Conservation (phyloP, 2,113 vertebrate genomes). For the Oophaga pumilio region DNA sequence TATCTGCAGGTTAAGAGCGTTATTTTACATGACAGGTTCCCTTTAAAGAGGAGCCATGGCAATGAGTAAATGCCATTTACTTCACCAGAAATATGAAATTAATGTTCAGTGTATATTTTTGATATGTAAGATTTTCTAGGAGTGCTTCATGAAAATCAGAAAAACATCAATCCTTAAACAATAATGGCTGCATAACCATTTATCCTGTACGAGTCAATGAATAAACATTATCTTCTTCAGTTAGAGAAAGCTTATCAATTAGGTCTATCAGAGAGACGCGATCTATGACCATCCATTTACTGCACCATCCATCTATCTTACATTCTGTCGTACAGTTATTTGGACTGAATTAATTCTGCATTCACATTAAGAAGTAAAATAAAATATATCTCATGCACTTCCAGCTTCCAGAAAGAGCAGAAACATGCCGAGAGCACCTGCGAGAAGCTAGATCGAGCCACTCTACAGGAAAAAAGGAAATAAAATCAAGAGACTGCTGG, state of each 20-base stretch:
- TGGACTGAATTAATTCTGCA: background rate
- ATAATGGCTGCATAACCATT: background rate
- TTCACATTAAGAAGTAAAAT: background rate
- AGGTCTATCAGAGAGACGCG: background rate
- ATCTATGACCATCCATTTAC: background rate
- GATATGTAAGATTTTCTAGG: background rate
- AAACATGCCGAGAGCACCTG: constrained; percentile 16
- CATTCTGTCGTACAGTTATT: background rate
- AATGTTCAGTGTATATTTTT: no score
- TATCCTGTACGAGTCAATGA: background rate
- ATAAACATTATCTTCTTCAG: background rate
- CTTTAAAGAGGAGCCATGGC: no score
- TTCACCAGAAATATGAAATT: no score
- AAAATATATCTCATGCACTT: background rate
- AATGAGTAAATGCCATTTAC: no score
- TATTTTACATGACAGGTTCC: no score
- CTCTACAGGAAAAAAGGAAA: background rate
- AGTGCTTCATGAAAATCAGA: background rate
- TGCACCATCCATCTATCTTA: background rate
- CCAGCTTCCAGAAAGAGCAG: background rate
- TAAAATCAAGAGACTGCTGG: constrained; percentile 10
- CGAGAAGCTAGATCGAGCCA: background rate
- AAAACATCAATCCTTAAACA: background rate
- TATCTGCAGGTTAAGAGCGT: no score
- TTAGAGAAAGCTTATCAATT: background rate